These are phyloP conservation scores for Prosopocoilus inquinatus DNA, from an alignment of 2,888 invertebrate species.

Conservation along the genomic window DNA sequence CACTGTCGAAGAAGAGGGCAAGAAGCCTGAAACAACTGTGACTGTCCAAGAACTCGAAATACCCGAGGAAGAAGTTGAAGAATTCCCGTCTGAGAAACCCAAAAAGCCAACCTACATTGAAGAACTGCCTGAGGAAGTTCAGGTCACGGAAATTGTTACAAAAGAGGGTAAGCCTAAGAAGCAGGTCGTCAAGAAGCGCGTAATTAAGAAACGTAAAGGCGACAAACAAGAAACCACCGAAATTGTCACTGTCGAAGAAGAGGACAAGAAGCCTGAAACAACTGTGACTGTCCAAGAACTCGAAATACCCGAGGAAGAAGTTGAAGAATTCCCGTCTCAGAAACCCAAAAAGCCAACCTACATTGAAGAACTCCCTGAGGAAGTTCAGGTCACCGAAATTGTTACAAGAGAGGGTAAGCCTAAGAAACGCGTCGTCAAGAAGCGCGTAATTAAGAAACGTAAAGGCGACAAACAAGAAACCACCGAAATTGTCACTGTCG, in stretches of 20 bases:
- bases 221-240: slow-evolving; percentile 40
- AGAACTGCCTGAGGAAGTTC: slow-evolving; percentile 36
- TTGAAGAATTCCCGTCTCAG: slow-evolving; percentile 8
- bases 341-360: slow-evolving; percentile 31
- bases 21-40: slow-evolving; percentile 26
- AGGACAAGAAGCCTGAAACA: slow-evolving; percentile 36
- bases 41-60: slow-evolving; percentile 23
- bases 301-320: slow-evolving; percentile 25
- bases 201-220: slow-evolving; percentile 41
- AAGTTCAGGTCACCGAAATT: slow-evolving; percentile 34
- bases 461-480: slow-evolving; percentile 39
- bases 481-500: slow-evolving; percentile 37
- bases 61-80: slow-evolving; percentile 24
- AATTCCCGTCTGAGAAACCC: background rate
- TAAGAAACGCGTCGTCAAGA: slow-evolving; percentile 40
- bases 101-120: slow-evolving; percentile 16
- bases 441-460: slow-evolving; percentile 41
- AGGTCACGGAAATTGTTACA: slow-evolving; percentile 30
- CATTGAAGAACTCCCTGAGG: slow-evolving; percentile 36
- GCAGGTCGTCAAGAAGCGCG: slow-evolving; percentile 39
- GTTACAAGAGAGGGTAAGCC: slow-evolving; percentile 30
- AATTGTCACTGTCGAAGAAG: slow-evolving; percentile 33
- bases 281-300: slow-evolving; percentile 36
- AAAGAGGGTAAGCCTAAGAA: slow-evolving; percentile 34
- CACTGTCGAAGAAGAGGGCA: slow-evolving; percentile 39